These are phyloP conservation scores for Aphis craccivora DNA, from an alignment of 1,140 invertebrate genomes.

Conservation along the genomic window DNA sequence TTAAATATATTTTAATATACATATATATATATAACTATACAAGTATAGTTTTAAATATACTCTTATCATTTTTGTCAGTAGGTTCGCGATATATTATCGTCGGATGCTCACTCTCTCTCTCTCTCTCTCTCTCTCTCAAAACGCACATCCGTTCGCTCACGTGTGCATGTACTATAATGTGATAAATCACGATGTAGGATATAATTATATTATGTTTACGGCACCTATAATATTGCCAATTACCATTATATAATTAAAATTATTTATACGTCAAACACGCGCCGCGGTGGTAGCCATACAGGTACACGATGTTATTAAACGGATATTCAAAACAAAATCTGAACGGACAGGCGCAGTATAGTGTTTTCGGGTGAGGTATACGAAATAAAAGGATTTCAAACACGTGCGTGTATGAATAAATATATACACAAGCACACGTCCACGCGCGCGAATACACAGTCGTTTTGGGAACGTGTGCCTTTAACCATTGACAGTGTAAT, in stretches of 20 bases:
- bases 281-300: background rate
- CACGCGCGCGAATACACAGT: background rate
- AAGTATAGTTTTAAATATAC: too few species aligned
- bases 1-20: too few species aligned
- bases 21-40: too few species aligned
- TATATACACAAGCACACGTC: background rate
- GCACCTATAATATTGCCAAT: background rate
- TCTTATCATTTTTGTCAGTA: too few species aligned
- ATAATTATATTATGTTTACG: background rate
- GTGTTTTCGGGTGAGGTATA: background rate
- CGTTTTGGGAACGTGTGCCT: background rate
- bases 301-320: background rate
- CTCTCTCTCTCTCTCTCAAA: background rate
- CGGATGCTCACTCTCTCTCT: background rate
- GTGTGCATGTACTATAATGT: background rate
- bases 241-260: background rate
- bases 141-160: background rate
- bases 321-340: background rate
- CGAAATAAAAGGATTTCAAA: background rate
- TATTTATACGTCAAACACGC: background rate
- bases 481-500: background rate
- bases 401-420: background rate
- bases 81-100: too few species aligned
- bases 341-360: background rate
- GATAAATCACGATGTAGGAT: background rate